Evolutionary conservation across 2,888 invertebrate genomes (phyloP), one percentile per base, ranked within the genome.

Genomic region (Apodemia hepburni): DNA sequence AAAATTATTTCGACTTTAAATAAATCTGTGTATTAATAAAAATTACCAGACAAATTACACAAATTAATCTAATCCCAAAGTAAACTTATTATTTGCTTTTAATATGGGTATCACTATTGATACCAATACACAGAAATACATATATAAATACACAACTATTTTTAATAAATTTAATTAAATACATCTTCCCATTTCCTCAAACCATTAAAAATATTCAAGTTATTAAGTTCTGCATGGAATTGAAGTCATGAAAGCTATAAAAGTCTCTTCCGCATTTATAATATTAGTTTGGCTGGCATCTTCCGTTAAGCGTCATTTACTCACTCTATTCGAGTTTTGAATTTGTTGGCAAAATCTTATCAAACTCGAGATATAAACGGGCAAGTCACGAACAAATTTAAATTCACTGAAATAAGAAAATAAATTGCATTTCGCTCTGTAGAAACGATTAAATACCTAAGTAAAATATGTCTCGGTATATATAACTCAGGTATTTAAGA

Each of bases 331-430:
- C 27, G 27, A 57, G 54, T 57, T 47, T 47, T 57, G 54, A 57
- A 57, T 57, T 57, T 57, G 54, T 57, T 57, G 54, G 27, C 27
- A 27, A 57, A 57, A 57, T 57, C 54, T 27, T 57, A 57, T 57
- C 54, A 57, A 57, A 57, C 27, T 29, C 54, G 54, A 57, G 54
- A 57, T 57, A 27, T 27, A 57, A 57, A 57, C 54, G 54, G 29
- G 54, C 51, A 15, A 54, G 51, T 18, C 51, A 18, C 12, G 8
- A n/a, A 27, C 27, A 29, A 57, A 57, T 57, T 57, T 57, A 57
- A 57, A 57, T 57, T 57, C 29, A 57, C 15, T 57, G 29, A 57
- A 57, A 57, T 57, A 29, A 29, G 27, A 57, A 29, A 57, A 57
- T 57, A 57, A 57, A 57, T 57, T 57, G 57, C 57, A 22, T 57